Evolutionary conservation across 2,113 vertebrate genomes (phyloP), one percentile per base, ranked within the genome.

Genomic region (Zosterops hypoxanthus): DNA sequence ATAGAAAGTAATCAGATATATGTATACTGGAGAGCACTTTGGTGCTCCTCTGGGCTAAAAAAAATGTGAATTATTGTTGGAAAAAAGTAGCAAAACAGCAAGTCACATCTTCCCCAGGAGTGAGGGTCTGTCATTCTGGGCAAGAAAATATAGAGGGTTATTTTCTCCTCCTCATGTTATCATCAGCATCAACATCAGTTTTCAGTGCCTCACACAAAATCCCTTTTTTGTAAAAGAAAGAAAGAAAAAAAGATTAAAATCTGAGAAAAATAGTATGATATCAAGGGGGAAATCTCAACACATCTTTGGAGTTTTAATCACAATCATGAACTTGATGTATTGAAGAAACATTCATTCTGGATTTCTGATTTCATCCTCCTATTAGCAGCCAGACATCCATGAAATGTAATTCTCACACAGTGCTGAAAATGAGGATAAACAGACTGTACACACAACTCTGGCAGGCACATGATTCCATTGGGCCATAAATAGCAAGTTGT

Each of bases 311-410:
- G 39, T 63, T 93, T 86, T 88, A 85, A 90, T 68, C 63, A 59
- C 9, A 87, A 23, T 84, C 5, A 1, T 89, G 77, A 89, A 84
- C 20, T 60, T 64, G 52, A 71, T 76, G 36, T 53, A 53, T 25
- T 75, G 63, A 77, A 76, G 61, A 85, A 90, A 93, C 11, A 49
- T 77, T 83, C 57, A 65, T 65, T 24, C 23, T 64, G 50, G 57
- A 89, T 91, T 89, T 92, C 63, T 82, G 59, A 89, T 92, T 95
- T 92, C 70, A 82, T 79, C 66, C 46, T 92, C 66, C 70, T 78
- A 56, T 96, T 90, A 96, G 31, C 63, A 94, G 64, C 66, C 52
- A 93, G 85, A 90, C 28, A 76, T 17, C 72, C 88, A 75, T 91
- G 88, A 91, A 95, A 93, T 71, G 6, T 23, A 86, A 78, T 78